These are phyloP conservation scores for Drosophila ohnishii DNA, from an alignment of 1,140 invertebrate genomes.

Conservation along the genomic window DNA sequence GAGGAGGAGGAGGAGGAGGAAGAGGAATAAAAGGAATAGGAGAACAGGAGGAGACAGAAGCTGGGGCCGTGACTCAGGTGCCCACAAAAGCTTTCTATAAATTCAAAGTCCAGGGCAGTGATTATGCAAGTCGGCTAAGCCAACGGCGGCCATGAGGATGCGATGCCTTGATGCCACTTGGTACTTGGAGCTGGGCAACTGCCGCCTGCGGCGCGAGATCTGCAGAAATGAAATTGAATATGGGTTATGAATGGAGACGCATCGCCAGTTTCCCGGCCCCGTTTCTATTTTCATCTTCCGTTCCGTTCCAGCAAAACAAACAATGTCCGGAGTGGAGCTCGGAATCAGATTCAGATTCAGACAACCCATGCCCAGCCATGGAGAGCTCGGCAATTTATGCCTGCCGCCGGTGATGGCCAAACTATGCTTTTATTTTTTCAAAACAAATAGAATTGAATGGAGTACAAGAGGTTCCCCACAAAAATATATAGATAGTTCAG, in stretches of 20 bases:
- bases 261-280: constrained; percentile 16
- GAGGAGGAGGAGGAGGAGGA: constrained; percentile 2
- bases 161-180: constrained; percentile 7
- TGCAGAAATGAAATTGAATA: constrained; percentile 74
- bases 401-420: constrained; percentile 17
- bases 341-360: constrained; percentile 5
- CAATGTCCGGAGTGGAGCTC: constrained; percentile 33
- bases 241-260: constrained; percentile 64
- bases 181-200: not conserved
- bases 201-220: constrained; percentile 48
- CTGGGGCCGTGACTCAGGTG: constrained; percentile 60
- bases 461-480: not conserved
- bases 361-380: constrained; percentile 33
- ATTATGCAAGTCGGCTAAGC: constrained; percentile 70
- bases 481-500: not conserved
- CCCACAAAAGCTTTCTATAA: constrained; percentile 73
- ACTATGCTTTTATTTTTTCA: constrained; percentile 6
- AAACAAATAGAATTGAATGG: not conserved
- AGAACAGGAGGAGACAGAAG: not conserved
- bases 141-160: constrained; percentile 23
- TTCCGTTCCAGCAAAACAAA: constrained; percentile 48
- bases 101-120: constrained; percentile 65
- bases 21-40: not conserved
- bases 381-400: constrained; percentile 53
- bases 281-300: constrained; percentile 33